Percentiles rank a stretch among this genome's conserved stretches.
These are phyloP conservation scores for Lamproptera curius DNA, from an alignment of 2,888 invertebrate species.

Conservation along the genomic window DNA sequence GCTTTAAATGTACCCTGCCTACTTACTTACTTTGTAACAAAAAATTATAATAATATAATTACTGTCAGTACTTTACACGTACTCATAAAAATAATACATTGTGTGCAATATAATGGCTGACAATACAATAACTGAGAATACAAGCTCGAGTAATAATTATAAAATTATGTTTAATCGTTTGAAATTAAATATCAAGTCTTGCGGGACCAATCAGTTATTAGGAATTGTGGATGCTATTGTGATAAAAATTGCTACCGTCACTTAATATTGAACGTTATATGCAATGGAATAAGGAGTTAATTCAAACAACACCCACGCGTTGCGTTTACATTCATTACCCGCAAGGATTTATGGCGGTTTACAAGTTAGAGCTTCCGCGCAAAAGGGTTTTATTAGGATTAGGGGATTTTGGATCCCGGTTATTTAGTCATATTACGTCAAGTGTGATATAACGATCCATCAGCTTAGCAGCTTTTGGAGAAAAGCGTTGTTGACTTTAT, in stretches of 20 bases:
- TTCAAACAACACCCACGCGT: neutral
- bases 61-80: too few relatives aligned
- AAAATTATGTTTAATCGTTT: neutral
- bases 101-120: too few relatives aligned
- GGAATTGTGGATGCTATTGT: neutral
- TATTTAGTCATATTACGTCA: constrained; percentile 18
- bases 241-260: neutral
- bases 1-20: too few relatives aligned
- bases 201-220: neutral
- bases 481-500: neutral
- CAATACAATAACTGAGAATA: neutral
- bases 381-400: constrained; percentile 21
- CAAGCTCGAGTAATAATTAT: neutral
- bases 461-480: constrained; percentile 10
- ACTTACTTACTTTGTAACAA: too few relatives aligned
- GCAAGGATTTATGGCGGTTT: constrained; percentile 21
- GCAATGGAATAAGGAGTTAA: neutral
- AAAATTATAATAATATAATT: too few relatives aligned
- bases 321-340: constrained; percentile 16
- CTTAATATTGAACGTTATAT: neutral
- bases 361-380: constrained; percentile 21
- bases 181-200: constrained; percentile 1
- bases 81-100: too few relatives aligned
- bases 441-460: constrained; percentile 15
- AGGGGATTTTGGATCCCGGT: constrained; percentile 17